Evolutionary conservation across 1,140 invertebrate species (phyloP), one percentile per base, ranked within the genome.

Genomic region (Cotesia glomerata): DNA sequence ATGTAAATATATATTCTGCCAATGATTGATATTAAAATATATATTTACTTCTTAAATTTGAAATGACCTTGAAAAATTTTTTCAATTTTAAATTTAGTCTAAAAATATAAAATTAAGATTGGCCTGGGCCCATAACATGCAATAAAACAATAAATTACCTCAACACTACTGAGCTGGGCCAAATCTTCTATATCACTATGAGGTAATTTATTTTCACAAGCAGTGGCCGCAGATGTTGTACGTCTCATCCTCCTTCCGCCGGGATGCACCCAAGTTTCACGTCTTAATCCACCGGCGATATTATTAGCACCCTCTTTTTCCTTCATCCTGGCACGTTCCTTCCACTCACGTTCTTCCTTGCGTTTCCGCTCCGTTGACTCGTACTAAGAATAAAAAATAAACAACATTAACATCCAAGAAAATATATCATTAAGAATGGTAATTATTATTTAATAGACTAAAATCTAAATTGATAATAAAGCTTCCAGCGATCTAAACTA

Each of bases 191-290:
- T 88, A 75, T 91, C 91, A 52, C 89, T 90, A 77, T 81, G 81
- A 78, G 79, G 75, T 18, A 84, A 86, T 83, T 77, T 88, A 72
- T 73, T 87, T 84, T 85, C 88, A 76, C 58, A 90, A 5, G 79
- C 66, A 59, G 79, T 66, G 4, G 82, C 79, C 18, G 89, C 84
- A 61, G 91, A 88, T 16, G 93, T 92, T 14, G 92, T 92, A 70
- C 91, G 88, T 79, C 92, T 89, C 7, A 92, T 84, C 67, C 91
- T 83, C 52, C 89, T 86, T 3, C 92, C 93, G 79, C 93, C 92
- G 7, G 93, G 93, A 80, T 93, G 90, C 76, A 95, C 91, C 95
- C 95, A 96, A 51, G 93, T 91, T 87, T 96, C 95, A 73, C 91
- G 89, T 59, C 93, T 83, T 56, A 90, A 81, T 58, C 83, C 80